Evolutionary conservation across 2,888 invertebrate genomes (phyloP), one percentile per base, ranked within the genome.

Genomic region (Nomada fabriciana): DNA sequence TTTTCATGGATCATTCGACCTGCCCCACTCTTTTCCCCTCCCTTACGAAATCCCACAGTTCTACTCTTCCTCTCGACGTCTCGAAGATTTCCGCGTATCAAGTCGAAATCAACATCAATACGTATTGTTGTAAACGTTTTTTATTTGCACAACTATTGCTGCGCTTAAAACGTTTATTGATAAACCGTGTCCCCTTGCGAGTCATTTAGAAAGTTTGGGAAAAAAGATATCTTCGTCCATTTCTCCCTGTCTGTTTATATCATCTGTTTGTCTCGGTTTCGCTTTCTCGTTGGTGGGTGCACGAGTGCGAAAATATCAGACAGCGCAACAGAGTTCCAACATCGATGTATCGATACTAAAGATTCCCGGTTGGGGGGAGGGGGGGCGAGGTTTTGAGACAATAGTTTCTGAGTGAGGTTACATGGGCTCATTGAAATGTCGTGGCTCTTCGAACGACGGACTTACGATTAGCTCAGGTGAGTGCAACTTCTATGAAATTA

Each of bases 391-490:
- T 74, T 82, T 74, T 70, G 50, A 80, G 70, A 70, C 65, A 70
- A 80, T 80, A 80, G 60, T 80, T 59, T 43, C 68, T 15, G 85
- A 89, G 88, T 87, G 88, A 87, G 88, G 87, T 89, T 89, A 88
- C 90, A 89, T 90, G 87, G 91, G 91, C 91, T 91, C 92, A 89
- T 86, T 91, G 93, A 92, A 91, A 93, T 93, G 93, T 92, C 92
- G 93, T 91, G 93, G 92, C 91, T 91, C 90, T 84, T 90, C 86
- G 86, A 89, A 91, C 91, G 88, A 89, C 92, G 92, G 91, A 93
- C 90, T 90, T 89, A 90, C 92, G 92, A 92, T 91, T 93, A 93
- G 92, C 90, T 85, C 91, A 92, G 93, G 93, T 93, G 85, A 93
- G 92, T 80, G 43, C 42, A 10, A 63, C 13, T 72, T 52, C 18